A percentile compares a stretch with the other conserved stretches of the same genome.
These are phyloP conservation scores for Halcyon smyrnensis DNA, from an alignment of 2,797 vertebrate genomes.

Conservation along the genomic window DNA sequence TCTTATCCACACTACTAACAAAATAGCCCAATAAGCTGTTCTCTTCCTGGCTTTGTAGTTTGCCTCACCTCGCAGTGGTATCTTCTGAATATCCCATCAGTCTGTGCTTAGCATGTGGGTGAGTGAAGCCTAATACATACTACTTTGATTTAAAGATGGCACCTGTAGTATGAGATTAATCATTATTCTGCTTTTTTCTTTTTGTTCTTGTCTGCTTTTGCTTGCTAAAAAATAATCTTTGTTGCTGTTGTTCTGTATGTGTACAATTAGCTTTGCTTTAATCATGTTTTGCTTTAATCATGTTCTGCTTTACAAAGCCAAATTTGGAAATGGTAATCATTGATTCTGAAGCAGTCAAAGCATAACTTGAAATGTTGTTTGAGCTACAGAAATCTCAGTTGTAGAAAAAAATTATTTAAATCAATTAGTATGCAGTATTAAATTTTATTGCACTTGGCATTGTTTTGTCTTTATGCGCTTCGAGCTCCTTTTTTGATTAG, in stretches of 20 bases:
- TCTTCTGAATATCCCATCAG: conserved; percentile 83
- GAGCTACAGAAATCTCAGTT: not conserved
- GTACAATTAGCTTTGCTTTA: not conserved
- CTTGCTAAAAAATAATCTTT: not conserved
- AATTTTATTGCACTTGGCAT: not conserved
- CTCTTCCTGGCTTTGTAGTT: conserved; percentile 85
- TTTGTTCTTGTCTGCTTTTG: not conserved
- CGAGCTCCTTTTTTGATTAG: not conserved
- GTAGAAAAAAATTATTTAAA: not conserved
- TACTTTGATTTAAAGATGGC: conserved; percentile 48
- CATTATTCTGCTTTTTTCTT: not conserved
- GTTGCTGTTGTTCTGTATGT: not conserved
- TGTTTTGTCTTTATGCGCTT: not conserved
- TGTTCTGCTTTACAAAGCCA: not conserved
- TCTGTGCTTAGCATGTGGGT: conserved; percentile 81
- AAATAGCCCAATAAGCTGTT: conserved; percentile 79
- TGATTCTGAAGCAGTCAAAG: not conserved
- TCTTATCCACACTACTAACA: conserved; percentile 35
- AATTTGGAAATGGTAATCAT: not conserved
- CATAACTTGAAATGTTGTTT: not conserved
- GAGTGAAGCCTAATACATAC: conserved; percentile 78
- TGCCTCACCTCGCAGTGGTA: conserved; percentile 81
- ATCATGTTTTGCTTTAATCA: not conserved
- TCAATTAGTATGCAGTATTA: not conserved
- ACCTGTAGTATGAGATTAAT: conserved; percentile 25